Conservation (phyloP, 1,140 invertebrate species). For the Ephestia elutella region DNA sequence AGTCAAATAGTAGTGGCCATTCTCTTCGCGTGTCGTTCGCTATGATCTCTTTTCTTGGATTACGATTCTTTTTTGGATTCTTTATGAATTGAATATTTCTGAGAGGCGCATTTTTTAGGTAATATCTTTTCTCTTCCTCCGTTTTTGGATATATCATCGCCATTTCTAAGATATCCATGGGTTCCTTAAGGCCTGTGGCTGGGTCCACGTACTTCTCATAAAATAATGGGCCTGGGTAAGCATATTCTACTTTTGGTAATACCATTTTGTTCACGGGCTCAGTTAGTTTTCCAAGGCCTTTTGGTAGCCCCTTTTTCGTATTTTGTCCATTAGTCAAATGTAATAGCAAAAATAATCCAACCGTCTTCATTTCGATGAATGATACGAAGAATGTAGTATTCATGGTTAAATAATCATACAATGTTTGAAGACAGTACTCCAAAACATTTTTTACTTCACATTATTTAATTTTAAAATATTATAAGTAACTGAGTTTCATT, state of each 20-base stretch:
- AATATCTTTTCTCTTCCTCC: slow-evolving; percentile 7
- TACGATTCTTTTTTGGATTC: neutral
- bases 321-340: too few relatives aligned
- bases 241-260: neutral
- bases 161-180: slow-evolving; percentile 8
- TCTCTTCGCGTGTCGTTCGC: neutral
- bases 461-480: too few relatives aligned
- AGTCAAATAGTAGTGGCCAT: neutral
- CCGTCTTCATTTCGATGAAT: too few relatives aligned
- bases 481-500: too few relatives aligned
- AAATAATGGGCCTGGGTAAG: neutral
- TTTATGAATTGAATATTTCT: neutral
- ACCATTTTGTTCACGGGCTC: neutral
- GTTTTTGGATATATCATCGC: slow-evolving; percentile 8
- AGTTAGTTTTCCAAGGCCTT: neutral
- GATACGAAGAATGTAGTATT: too few relatives aligned
- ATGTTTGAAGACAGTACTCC: too few relatives aligned
- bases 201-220: neutral
- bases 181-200: neutral
- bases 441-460: too few relatives aligned
- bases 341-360: too few relatives aligned
- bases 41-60: neutral
- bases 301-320: neutral
- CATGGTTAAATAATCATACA: too few relatives aligned
- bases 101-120: neutral